These are phyloP conservation scores for Saccostrea echinata DNA, from an alignment of 1,140 invertebrate genomes.

Conservation along the genomic window DNA sequence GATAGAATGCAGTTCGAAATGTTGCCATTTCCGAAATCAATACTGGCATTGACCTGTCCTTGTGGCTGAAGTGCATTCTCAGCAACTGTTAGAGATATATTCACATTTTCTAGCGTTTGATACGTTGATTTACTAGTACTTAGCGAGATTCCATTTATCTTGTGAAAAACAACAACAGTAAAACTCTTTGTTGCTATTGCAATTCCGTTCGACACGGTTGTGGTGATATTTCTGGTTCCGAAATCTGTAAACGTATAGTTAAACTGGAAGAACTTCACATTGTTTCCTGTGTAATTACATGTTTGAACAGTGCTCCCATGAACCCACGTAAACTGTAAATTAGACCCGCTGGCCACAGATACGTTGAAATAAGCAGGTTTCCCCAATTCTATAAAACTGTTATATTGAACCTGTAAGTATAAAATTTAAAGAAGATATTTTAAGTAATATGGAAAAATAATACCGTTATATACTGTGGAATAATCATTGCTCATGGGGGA, in stretches of 20 bases:
- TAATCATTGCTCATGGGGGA: background rate
- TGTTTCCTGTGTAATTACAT: background rate
- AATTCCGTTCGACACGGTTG: background rate
- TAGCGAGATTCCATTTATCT: background rate
- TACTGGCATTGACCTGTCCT: background rate
- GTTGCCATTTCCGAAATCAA: slow-evolving; percentile 38
- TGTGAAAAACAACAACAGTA: background rate
- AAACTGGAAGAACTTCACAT: background rate
- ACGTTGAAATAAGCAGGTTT: background rate
- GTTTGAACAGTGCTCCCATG: background rate
- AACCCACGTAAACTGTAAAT: background rate
- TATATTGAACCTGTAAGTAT: background rate
- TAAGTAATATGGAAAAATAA: too few relatives aligned
- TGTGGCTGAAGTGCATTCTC: background rate
- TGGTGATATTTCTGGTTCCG: background rate
- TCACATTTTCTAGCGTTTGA: background rate
- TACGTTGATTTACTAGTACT: slow-evolving; percentile 9
- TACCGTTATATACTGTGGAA: too few relatives aligned
- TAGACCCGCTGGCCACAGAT: background rate
- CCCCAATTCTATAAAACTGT: background rate
- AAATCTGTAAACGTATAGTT: slow-evolving; percentile 7
- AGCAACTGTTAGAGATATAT: background rate
- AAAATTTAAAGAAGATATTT: background rate
- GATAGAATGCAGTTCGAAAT: background rate
- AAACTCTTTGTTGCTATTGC: background rate